A percentile compares a stretch with the other conserved stretches of the same genome.
Conservation (phyloP, 92 coral and sea anemone genomes). For the Epizoanthus illoricatus region DNA sequence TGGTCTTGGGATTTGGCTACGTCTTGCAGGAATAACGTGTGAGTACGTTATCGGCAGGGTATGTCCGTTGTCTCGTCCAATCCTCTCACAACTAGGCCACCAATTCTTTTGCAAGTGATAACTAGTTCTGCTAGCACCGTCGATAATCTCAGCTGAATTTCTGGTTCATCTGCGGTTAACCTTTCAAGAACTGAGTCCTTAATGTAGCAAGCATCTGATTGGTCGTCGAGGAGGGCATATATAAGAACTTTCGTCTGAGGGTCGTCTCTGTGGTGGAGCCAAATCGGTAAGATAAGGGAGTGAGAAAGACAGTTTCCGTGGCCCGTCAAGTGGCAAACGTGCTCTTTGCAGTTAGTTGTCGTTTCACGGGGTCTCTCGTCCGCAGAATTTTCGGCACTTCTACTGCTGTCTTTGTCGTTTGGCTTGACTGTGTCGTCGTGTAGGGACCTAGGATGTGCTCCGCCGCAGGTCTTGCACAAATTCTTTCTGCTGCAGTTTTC, state of each 20-base stretch:
- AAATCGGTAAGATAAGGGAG: slow-evolving; percentile 55
- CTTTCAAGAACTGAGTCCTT: slow-evolving; percentile 39
- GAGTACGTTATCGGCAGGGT: slow-evolving; percentile 46
- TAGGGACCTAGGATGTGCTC: too few species aligned
- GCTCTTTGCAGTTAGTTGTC: too few species aligned
- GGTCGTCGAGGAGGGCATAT: slow-evolving; percentile 55
- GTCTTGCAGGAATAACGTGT: slow-evolving; percentile 46
- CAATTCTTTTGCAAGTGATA: slow-evolving; percentile 33
- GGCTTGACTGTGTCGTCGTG: too few species aligned
- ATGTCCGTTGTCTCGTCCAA: slow-evolving; percentile 35
- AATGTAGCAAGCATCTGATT: slow-evolving; percentile 57
- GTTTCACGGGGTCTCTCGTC: too few species aligned
- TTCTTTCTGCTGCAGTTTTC: too few species aligned
- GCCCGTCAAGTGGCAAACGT: too few species aligned
- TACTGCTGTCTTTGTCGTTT: too few species aligned
- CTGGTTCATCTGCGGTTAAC: slow-evolving; percentile 47
- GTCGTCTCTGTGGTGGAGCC: slow-evolving; percentile 53
- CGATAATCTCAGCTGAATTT: background rate
- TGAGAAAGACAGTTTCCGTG: background rate
- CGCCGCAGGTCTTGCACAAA: too few species aligned
- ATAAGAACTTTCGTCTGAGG: slow-evolving; percentile 36
- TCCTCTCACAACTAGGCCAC: slow-evolving; percentile 39
- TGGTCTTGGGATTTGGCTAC: slow-evolving; percentile 61
- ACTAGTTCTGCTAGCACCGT: slow-evolving; percentile 44
- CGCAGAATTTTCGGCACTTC: too few species aligned